phyloP scores from a whole-genome alignment of 2,888 invertebrate genomes.

The Digitonthophagus gazella region DNA sequence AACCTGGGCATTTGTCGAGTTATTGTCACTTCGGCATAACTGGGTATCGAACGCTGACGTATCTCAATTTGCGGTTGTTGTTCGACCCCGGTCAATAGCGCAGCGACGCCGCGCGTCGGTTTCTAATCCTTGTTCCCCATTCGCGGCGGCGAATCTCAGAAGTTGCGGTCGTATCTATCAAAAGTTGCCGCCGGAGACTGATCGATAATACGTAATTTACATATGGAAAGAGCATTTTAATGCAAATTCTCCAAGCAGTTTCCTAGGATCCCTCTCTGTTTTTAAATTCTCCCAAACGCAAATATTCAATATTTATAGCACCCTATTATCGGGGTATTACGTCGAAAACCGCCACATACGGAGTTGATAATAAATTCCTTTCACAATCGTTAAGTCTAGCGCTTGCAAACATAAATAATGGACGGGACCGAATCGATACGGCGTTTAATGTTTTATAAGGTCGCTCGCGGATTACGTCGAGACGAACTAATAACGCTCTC shows the following conservation, averaged over 20 bases:
- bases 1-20: neutral
- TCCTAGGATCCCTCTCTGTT: neutral
- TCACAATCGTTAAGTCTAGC: neutral
- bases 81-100: neutral
- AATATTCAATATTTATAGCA: neutral
- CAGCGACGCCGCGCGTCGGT: too few relatives aligned
- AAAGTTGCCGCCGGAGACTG: neutral
- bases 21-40: neutral
- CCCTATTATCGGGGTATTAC: neutral
- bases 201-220: slow-evolving; percentile 13
- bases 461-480: neutral
- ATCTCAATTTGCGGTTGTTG: neutral
- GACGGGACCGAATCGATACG: neutral
- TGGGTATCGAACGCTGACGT: neutral
- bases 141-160: neutral
- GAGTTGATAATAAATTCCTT: neutral
- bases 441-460: neutral
- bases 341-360: neutral
- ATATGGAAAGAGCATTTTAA: slow-evolving; percentile 3
- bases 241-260: neutral
- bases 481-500: neutral
- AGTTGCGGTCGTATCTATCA: neutral
- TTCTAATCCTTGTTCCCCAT: neutral
- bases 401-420: neutral
- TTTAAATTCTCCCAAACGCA: neutral